Percentiles rank a stretch among this genome's conserved stretches.
Evolutionary conservation across 2,888 invertebrate genomes (phyloP).

Genomic region (Pheosia tremula): DNA sequence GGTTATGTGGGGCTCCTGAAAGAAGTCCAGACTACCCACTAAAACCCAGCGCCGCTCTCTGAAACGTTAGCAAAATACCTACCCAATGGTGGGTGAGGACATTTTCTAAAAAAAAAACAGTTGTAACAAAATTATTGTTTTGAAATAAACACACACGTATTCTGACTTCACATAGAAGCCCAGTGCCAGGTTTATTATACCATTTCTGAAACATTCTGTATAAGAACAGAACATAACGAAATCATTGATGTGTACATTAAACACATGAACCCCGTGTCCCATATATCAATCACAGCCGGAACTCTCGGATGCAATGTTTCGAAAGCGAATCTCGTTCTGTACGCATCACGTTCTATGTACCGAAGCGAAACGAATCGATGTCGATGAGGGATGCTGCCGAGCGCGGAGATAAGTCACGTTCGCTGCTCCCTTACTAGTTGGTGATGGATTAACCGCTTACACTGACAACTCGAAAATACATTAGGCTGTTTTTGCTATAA

Average conservation of each 20-base stretch:
- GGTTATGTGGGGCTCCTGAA: too few relatives aligned
- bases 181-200: too few relatives aligned
- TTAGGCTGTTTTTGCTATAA: slow-evolving; percentile 29
- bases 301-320: slow-evolving; percentile 34
- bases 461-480: slow-evolving; percentile 28
- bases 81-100: too few relatives aligned
- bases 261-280: slow-evolving; percentile 23
- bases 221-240: neutral
- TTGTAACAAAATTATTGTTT: too few relatives aligned
- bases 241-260: neutral
- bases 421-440: slow-evolving; percentile 47
- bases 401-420: slow-evolving; percentile 70
- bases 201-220: neutral
- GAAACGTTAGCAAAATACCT: too few relatives aligned
- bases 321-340: slow-evolving; percentile 45
- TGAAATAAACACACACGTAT: too few relatives aligned
- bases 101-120: too few relatives aligned
- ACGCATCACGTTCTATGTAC: slow-evolving; percentile 58
- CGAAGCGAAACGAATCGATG: slow-evolving; percentile 62
- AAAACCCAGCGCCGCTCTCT: too few relatives aligned
- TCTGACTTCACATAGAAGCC: too few relatives aligned
- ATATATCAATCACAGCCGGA: slow-evolving; percentile 28
- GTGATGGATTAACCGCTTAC: slow-evolving; percentile 44
- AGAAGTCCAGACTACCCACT: too few relatives aligned
- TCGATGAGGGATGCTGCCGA: slow-evolving; percentile 64